Percentiles rank a stretch among this genome's conserved stretches.
Evolutionary conservation across 2,888 invertebrate genomes (phyloP).

Genomic region (Anorthoa munda): DNA sequence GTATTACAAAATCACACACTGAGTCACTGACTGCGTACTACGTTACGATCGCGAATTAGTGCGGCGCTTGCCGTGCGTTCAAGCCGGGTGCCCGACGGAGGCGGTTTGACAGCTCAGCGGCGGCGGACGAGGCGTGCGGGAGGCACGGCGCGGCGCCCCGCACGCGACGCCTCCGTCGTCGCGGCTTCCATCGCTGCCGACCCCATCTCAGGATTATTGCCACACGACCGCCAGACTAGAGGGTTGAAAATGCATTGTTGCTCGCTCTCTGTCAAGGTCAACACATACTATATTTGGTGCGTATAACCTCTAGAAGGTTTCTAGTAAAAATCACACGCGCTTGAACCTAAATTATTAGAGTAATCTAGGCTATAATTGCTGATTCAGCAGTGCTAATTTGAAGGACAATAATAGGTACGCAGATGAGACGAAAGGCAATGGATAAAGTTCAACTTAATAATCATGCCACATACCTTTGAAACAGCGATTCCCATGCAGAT

Average conservation of each 20-base stretch:
- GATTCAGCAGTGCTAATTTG: no score
- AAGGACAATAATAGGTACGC: no score
- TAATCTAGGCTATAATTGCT: no score
- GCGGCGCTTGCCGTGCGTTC: slow-evolving; percentile 85
- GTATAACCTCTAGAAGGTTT: no score
- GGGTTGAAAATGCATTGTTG: slow-evolving; percentile 89
- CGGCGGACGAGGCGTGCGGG: slow-evolving; percentile 85
- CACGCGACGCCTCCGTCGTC: slow-evolving; percentile 79
- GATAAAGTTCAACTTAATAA: no score
- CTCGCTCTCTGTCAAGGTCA: slow-evolving; percentile 86
- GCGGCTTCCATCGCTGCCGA: slow-evolving; percentile 74
- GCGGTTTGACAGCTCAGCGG: slow-evolving; percentile 90
- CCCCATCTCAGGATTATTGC: slow-evolving; percentile 84
- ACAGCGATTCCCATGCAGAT: no score
- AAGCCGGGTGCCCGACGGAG: slow-evolving; percentile 89
- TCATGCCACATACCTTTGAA: no score
- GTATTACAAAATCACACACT: slow-evolving; percentile 85
- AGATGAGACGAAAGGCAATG: no score
- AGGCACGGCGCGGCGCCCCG: slow-evolving; percentile 78
- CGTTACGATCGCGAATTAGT: slow-evolving; percentile 82
- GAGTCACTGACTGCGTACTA: slow-evolving; percentile 85
- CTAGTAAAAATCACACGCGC: no score
- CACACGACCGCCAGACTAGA: slow-evolving; percentile 80
- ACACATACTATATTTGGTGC: slow-evolving; percentile 64
- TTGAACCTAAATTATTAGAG: no score